Percentiles rank a stretch among this genome's conserved stretches.
phyloP scores from a whole-genome alignment of 2,888 invertebrate genomes.

The Morpho deidamia region DNA sequence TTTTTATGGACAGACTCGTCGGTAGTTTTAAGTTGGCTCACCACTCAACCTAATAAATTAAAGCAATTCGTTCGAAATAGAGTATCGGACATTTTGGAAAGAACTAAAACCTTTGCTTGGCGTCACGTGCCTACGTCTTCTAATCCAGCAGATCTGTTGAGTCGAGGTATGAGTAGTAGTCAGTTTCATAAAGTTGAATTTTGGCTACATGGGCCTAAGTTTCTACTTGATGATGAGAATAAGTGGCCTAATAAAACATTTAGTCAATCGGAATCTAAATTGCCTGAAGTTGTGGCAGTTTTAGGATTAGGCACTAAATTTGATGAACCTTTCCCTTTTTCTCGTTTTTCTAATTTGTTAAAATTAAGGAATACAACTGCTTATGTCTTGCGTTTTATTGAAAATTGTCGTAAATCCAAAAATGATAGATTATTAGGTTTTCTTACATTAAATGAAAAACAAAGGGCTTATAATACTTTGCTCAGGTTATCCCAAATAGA shows the following conservation, averaged over 20 bases:
- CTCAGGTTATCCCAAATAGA: background rate
- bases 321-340: no score
- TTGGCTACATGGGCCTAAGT: no score
- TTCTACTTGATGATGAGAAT: background rate
- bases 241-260: background rate
- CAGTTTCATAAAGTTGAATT: background rate
- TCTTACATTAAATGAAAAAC: no score
- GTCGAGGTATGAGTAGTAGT: background rate
- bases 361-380: background rate
- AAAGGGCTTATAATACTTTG: background rate
- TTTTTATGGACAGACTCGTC: conserved; percentile 17
- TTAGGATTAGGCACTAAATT: background rate
- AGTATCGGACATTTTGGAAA: conserved; percentile 8
- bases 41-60: conserved; percentile 1
- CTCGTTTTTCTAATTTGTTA: no score
- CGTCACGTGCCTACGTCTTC: conserved; percentile 19
- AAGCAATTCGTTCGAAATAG: conserved; percentile 20
- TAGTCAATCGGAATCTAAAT: background rate
- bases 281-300: background rate
- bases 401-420: no score
- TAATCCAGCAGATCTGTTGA: conserved; percentile 10
- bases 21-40: conserved; percentile 15
- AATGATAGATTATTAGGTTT: no score
- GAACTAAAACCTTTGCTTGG: conserved; percentile 6
- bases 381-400: background rate